Percentiles rank a stretch among this genome's conserved stretches.
Conservation (phyloP, 2,888 invertebrate species). For the Eupithecia pulchellata region DNA sequence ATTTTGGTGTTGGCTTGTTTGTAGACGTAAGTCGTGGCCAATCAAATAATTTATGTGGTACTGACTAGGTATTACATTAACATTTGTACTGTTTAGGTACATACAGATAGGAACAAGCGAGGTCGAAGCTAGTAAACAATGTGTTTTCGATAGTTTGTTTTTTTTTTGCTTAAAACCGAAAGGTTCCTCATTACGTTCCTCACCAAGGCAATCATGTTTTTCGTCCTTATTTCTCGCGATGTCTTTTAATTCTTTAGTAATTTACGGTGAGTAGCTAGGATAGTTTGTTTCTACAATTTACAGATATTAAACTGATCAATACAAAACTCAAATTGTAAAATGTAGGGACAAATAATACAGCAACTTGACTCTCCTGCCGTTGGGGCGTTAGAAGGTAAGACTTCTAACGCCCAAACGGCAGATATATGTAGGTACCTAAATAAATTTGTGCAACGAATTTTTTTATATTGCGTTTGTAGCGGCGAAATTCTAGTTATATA, state of each 20-base stretch:
- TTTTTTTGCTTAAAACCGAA: neutral
- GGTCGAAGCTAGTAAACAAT: constrained; percentile 32
- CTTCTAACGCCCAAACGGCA: too few species aligned
- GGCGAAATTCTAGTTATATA: too few species aligned
- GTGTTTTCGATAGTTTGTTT: neutral
- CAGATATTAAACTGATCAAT: neutral
- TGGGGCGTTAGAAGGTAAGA: too few species aligned
- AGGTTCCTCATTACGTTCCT: neutral
- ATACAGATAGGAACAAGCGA: constrained; percentile 11
- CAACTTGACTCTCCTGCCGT: too few species aligned
- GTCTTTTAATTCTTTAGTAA: neutral
- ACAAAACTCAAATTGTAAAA: neutral
- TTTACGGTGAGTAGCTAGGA: neutral
- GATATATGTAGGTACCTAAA: too few species aligned
- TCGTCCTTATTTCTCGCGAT: neutral
- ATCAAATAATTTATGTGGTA: constrained; percentile 39
- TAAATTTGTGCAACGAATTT: too few species aligned
- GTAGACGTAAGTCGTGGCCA: constrained; percentile 8
- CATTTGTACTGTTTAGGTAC: constrained; percentile 6
- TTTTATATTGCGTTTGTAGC: too few species aligned
- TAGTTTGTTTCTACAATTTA: neutral
- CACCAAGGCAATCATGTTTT: neutral
- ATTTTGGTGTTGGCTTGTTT: constrained; percentile 14
- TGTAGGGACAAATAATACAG: neutral
- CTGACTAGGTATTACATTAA: neutral